Evolutionary conservation across 2,888 invertebrate genomes (phyloP).

Genomic region (Himalopsyche japonica): DNA sequence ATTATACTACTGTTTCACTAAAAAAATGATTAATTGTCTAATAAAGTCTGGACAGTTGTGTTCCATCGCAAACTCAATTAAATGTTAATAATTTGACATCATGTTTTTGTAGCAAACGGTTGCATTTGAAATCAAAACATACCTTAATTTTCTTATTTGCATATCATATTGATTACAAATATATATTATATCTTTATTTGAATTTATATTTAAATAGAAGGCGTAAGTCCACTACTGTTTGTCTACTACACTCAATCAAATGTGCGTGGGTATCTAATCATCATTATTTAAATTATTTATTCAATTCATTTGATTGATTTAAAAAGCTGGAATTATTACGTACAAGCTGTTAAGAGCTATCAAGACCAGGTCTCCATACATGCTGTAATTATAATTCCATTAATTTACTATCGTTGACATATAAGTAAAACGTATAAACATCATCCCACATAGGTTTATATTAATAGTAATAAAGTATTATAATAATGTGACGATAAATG

Average conservation of each 20-base stretch:
- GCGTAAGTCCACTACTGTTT: background rate
- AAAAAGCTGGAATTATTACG: background rate
- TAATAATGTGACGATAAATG: too few relatives aligned
- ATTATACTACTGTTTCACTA: too few relatives aligned
- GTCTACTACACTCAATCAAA: background rate
- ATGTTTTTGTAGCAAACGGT: too few relatives aligned
- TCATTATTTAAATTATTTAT: background rate
- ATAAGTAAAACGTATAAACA: background rate
- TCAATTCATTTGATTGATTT: background rate
- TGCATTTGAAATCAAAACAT: too few relatives aligned
- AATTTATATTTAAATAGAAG: too few relatives aligned
- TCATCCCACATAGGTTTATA: background rate
- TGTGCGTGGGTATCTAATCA: background rate
- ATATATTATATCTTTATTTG: too few relatives aligned
- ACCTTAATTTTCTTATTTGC: too few relatives aligned
- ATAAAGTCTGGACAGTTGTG: too few relatives aligned
- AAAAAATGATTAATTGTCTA: too few relatives aligned
- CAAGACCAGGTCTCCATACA: background rate
- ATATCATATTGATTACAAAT: too few relatives aligned
- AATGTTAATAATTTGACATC: too few relatives aligned
- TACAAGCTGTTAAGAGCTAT: background rate
- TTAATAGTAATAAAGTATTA: background rate
- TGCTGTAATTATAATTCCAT: background rate
- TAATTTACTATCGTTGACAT: background rate
- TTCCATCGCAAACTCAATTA: too few relatives aligned